Evolutionary conservation across 1,140 invertebrate species (phyloP), one percentile per base, ranked within the genome.

Genomic region (Drosophila fuyamai): DNA sequence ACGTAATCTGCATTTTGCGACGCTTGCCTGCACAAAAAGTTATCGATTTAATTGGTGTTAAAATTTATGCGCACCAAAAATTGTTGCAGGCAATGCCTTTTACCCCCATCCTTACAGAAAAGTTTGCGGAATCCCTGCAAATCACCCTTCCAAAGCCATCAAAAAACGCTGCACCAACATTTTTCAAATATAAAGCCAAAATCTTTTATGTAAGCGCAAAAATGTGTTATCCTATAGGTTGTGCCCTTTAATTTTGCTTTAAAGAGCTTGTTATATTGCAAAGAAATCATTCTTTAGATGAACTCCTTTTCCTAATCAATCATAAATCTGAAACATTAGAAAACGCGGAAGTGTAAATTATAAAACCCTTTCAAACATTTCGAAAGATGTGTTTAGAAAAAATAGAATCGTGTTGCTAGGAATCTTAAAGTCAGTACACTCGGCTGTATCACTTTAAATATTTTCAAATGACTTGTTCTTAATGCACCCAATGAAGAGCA

Each of bases 41-140:
- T 77, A 77, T 77, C 75, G 75, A 77, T 77, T 77, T 77, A 70
- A 76, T 76, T 76, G 71, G 72, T 75, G 72, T 75, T 65, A 65
- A 76, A 76, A 76, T 75, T 76, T 75, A 76, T 76, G 72, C 70
- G 46, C 72, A 63, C 51, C 38, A 35, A 63, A 76, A 75, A 65
- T 56, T 32, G 41, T 14, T 36, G 32, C 18, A 38, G 59, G 13
- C 16, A n/a, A 36, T 36, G 6, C 36, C 18, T 43, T 12, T 2
- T n/a, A n/a, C 3, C 40, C 18, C 13, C 14, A 0, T 9, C 18
- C 60, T 3, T 12, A 14, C 38, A 41, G 48, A 71, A 68, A 36
- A 65, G 32, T 74, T 73, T 41, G 13, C 29, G 29, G 41, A 55
- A 73, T 57, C 58, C 58, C 48, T 29, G 51, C 50, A 73, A 55